These are phyloP conservation scores for Podiceps cristatus DNA, from an alignment of 2,113 vertebrate genomes.

Conservation along the genomic window DNA sequence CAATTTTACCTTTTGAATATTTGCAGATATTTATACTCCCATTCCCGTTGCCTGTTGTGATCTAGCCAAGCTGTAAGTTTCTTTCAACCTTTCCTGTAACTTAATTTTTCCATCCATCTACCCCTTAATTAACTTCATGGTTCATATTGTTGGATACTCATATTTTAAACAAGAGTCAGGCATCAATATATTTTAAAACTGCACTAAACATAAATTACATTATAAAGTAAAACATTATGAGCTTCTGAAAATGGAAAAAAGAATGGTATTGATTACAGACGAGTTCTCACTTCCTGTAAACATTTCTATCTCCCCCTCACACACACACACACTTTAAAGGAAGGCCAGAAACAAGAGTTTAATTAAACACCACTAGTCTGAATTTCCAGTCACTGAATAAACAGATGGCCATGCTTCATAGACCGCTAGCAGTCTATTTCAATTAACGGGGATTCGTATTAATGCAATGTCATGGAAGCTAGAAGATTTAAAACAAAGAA, in stretches of 20 bases:
- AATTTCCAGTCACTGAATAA: slow-evolving; percentile 21
- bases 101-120: slow-evolving; percentile 18
- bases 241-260: slow-evolving; percentile 66
- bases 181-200: slow-evolving; percentile 40
- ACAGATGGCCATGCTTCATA: slow-evolving; percentile 42
- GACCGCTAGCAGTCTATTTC: not conserved
- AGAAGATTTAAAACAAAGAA: not conserved
- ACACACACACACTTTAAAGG: slow-evolving; percentile 5
- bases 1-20: slow-evolving; percentile 26
- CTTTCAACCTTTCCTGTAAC: not conserved
- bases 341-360: slow-evolving; percentile 43
- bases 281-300: slow-evolving; percentile 60
- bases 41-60: not conserved
- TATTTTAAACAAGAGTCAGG: slow-evolving; percentile 27
- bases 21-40: not conserved
- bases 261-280: slow-evolving; percentile 60
- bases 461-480: not conserved
- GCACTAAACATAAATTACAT: slow-evolving; percentile 28
- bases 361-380: slow-evolving; percentile 55
- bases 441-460: not conserved
- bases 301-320: slow-evolving; percentile 25
- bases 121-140: slow-evolving; percentile 23
- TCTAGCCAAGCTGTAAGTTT: not conserved
- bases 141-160: not conserved
- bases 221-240: slow-evolving; percentile 49